Conservation (phyloP, 2,888 invertebrate genomes). For the Stictocephala bisonia region DNA sequence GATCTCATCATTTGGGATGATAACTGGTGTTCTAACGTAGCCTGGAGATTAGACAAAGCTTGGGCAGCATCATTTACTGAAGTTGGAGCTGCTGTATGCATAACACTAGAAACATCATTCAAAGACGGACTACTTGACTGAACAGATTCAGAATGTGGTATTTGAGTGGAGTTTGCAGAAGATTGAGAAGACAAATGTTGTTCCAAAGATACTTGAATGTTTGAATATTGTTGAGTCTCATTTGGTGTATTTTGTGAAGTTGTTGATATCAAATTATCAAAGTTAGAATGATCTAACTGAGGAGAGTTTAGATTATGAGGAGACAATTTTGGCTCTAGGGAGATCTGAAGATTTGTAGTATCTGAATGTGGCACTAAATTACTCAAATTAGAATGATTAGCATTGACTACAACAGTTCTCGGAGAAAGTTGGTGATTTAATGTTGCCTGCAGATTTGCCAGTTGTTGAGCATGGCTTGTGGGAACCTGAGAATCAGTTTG, state of each 20-base stretch:
- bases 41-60: slow-evolving; percentile 1
- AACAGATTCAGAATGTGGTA: slow-evolving; percentile 4
- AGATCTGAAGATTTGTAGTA: too few relatives aligned
- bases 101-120: background rate
- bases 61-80: background rate
- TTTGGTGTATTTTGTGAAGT: background rate
- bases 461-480: background rate
- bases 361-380: too few relatives aligned
- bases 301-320: too few relatives aligned
- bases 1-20: slow-evolving; percentile 10
- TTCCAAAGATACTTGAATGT: slow-evolving; percentile 6
- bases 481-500: background rate
- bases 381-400: too few relatives aligned
- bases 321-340: too few relatives aligned
- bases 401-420: background rate
- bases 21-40: slow-evolving; percentile 10
- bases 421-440: slow-evolving; percentile 4
- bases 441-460: slow-evolving; percentile 10
- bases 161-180: background rate
- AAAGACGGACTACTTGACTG: slow-evolving; percentile 1
- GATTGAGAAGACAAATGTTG: slow-evolving; percentile 18
- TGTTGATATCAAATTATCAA: slow-evolving; percentile 15
- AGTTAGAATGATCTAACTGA: slow-evolving; percentile 7
- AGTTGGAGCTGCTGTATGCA: background rate
- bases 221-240: background rate